phyloP scores from a whole-genome alignment of 2,888 invertebrate species.

The Timandra comae region DNA sequence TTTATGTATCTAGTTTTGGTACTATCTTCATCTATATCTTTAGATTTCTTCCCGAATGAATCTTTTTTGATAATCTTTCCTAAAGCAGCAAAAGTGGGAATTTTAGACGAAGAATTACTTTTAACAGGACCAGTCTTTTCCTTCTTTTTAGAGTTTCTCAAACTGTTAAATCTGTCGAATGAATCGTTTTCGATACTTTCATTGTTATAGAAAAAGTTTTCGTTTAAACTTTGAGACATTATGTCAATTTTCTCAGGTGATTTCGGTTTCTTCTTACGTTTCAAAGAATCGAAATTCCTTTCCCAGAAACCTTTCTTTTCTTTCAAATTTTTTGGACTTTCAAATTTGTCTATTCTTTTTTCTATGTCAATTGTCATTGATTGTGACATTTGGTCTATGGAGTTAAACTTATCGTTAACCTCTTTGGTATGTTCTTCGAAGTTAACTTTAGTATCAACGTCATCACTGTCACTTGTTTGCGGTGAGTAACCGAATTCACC shows the following conservation, averaged over 20 bases:
- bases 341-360: constrained; percentile 44
- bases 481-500: constrained; percentile 70
- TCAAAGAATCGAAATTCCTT: constrained; percentile 70
- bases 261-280: constrained; percentile 65
- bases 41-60: constrained; percentile 54
- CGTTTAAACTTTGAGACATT: constrained; percentile 75
- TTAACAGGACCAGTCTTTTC: constrained; percentile 51
- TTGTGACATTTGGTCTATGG: constrained; percentile 73
- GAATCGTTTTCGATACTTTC: constrained; percentile 65
- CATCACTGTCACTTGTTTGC: constrained; percentile 68
- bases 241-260: constrained; percentile 57
- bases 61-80: constrained; percentile 72
- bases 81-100: constrained; percentile 67
- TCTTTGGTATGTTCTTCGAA: constrained; percentile 62
- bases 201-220: constrained; percentile 67
- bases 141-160: constrained; percentile 63
- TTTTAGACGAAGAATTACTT: constrained; percentile 67
- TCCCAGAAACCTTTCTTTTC: constrained; percentile 76
- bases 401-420: constrained; percentile 66
- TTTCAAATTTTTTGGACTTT: constrained; percentile 64
- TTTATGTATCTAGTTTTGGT: constrained; percentile 56
- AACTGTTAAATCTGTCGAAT: constrained; percentile 65
- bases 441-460: constrained; percentile 51
- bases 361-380: constrained; percentile 73
- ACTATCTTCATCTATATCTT: constrained; percentile 46